phyloP scores from a whole-genome alignment of 2,888 invertebrate genomes.

The Empis stercorea region DNA sequence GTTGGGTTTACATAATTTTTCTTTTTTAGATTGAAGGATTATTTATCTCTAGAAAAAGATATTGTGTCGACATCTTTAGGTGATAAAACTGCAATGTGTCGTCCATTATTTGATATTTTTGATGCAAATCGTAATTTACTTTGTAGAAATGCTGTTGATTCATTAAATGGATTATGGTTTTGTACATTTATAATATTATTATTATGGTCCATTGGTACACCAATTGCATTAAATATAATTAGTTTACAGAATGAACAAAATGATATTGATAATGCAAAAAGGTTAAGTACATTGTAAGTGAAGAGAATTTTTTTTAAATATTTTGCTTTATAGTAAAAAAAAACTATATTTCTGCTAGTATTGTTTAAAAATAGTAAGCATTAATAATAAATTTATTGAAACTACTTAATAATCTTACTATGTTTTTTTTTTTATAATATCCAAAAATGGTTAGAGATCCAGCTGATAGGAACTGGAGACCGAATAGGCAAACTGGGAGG shows the following conservation, averaged over 20 bases:
- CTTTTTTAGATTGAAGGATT: slow-evolving; percentile 46
- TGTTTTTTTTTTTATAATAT: too few species aligned
- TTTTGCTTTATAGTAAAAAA: too few species aligned
- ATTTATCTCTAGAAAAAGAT: slow-evolving; percentile 53
- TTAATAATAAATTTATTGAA: too few species aligned
- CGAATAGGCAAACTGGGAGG: too few species aligned
- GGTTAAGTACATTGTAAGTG: slow-evolving; percentile 14
- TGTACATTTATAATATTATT: slow-evolving; percentile 44
- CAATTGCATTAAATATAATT: slow-evolving; percentile 46
- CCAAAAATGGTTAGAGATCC: too few species aligned
- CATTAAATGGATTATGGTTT: slow-evolving; percentile 55
- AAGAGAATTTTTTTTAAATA: neutral
- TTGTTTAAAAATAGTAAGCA: too few species aligned
- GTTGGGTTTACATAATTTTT: neutral
- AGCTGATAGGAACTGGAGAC: too few species aligned
- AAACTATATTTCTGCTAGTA: too few species aligned
- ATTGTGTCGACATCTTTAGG: slow-evolving; percentile 50
- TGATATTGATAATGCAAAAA: slow-evolving; percentile 18
- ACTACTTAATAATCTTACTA: too few species aligned
- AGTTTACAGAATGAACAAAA: slow-evolving; percentile 27
- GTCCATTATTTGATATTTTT: slow-evolving; percentile 57
- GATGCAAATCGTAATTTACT: slow-evolving; percentile 46
- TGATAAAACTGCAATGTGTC: slow-evolving; percentile 54
- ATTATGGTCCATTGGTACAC: slow-evolving; percentile 47
- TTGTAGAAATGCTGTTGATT: slow-evolving; percentile 33